These are phyloP conservation scores for Paramormyrops hopkinsi DNA, from an alignment of 2,797 vertebrate genomes.

Conservation along the genomic window DNA sequence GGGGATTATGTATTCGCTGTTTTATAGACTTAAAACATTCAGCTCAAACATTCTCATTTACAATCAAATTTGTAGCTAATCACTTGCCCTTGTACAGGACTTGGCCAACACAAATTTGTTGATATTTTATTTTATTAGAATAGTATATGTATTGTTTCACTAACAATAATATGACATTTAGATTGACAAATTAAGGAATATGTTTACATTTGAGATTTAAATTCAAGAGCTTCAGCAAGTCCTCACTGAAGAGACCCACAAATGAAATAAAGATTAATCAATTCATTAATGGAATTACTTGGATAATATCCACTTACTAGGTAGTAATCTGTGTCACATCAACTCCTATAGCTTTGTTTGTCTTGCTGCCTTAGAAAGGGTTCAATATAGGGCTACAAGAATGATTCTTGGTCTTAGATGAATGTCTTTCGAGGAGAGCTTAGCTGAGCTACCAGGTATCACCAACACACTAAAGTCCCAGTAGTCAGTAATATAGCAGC, in stretches of 20 bases:
- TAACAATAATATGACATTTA: neutral
- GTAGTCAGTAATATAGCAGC: neutral
- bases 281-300: neutral
- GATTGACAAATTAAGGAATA: neutral
- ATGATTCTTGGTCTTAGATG: neutral
- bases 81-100: neutral
- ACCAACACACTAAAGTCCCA: neutral
- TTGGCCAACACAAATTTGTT: neutral
- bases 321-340: neutral
- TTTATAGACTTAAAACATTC: slow-evolving; percentile 8
- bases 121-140: neutral
- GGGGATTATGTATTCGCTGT: slow-evolving; percentile 15
- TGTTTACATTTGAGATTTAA: neutral
- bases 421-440: neutral
- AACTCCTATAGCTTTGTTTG: neutral
- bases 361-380: neutral
- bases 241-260: neutral
- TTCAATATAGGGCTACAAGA: neutral
- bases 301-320: neutral
- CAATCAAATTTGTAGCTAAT: neutral
- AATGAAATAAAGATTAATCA: neutral
- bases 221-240: neutral
- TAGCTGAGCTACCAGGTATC: neutral
- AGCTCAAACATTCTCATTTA: neutral
- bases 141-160: neutral